Percentiles rank a stretch among this genome's conserved stretches.
Evolutionary conservation across 2,113 vertebrate species (phyloP).

Genomic region (Falco punctatus): DNA sequence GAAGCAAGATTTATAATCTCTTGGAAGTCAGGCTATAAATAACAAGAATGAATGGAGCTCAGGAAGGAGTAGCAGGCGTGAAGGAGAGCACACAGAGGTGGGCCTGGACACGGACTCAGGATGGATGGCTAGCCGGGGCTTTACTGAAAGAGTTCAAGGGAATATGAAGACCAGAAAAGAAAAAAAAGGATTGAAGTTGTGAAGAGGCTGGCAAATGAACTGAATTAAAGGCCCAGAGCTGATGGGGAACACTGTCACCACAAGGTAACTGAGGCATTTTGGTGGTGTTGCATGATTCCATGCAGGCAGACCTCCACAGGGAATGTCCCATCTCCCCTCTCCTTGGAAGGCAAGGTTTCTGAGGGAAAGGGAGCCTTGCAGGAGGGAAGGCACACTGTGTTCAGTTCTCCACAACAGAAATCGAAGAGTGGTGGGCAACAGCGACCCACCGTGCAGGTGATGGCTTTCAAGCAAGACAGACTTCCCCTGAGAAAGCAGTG

Average conservation of each 20-base stretch:
- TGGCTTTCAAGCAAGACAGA: not conserved
- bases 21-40: not conserved
- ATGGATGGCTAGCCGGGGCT: not conserved
- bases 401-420: not conserved
- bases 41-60: not conserved
- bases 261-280: not conserved
- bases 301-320: rapidly evolving
- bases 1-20: not conserved
- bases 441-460: not conserved
- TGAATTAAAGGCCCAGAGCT: not conserved
- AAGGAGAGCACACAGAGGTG: not conserved
- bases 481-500: not conserved
- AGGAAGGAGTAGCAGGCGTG: not conserved
- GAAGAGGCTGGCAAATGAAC: not conserved
- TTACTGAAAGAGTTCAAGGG: not conserved
- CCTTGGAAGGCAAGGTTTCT: not conserved
- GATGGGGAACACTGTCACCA: rapidly evolving
- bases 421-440: not conserved
- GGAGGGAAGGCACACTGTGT: not conserved
- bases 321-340: not conserved
- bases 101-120: not conserved
- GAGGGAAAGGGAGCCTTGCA: not conserved
- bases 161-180: not conserved
- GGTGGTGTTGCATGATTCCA: rapidly evolving
- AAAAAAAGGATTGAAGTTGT: not conserved